A percentile compares a stretch with the other conserved stretches of the same genome.
Evolutionary conservation across 2,113 vertebrate genomes (phyloP).

Genomic region (Penelope pileata): DNA sequence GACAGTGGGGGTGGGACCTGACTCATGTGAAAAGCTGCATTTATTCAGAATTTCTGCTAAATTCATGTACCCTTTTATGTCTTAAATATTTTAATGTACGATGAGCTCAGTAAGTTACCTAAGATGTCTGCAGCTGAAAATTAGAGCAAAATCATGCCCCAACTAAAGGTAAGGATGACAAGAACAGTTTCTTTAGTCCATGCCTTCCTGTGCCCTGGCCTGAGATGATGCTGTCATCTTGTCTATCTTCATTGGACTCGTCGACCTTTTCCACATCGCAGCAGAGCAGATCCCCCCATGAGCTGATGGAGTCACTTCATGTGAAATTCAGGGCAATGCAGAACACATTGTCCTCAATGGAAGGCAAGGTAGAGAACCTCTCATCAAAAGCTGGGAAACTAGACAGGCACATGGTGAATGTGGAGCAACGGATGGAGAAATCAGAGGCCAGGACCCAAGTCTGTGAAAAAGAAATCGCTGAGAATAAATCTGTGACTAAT

Average conservation of each 20-base stretch:
- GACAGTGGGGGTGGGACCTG: conserved; percentile 12
- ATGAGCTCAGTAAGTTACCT: conserved; percentile 59
- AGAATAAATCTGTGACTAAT: conserved; percentile 82
- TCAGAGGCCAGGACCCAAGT: conserved; percentile 83
- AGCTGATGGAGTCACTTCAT: conserved; percentile 79
- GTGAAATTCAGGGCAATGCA: conserved; percentile 80
- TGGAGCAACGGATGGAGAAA: conserved; percentile 83
- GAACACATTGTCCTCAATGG: conserved; percentile 82
- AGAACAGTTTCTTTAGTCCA: conserved; percentile 69
- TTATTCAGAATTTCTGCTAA: conserved; percentile 26
- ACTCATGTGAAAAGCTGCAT: conserved; percentile 25
- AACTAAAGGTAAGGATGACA: conserved; percentile 68
- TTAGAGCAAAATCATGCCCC: conserved; percentile 64
- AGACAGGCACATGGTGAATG: conserved; percentile 83
- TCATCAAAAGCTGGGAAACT: conserved; percentile 82
- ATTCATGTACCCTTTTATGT: neutral
- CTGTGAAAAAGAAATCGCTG: conserved; percentile 86
- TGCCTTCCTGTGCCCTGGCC: conserved; percentile 76
- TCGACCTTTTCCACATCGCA: conserved; percentile 76
- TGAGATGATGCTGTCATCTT: conserved; percentile 71
- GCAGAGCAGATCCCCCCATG: conserved; percentile 79
- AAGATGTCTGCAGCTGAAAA: conserved; percentile 60
- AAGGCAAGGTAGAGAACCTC: conserved; percentile 83
- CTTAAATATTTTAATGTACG: conserved; percentile 25
- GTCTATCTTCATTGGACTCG: conserved; percentile 76